These are phyloP conservation scores for Pyrocephalus nanus DNA, from an alignment of 2,797 vertebrate genomes.

Conservation along the genomic window DNA sequence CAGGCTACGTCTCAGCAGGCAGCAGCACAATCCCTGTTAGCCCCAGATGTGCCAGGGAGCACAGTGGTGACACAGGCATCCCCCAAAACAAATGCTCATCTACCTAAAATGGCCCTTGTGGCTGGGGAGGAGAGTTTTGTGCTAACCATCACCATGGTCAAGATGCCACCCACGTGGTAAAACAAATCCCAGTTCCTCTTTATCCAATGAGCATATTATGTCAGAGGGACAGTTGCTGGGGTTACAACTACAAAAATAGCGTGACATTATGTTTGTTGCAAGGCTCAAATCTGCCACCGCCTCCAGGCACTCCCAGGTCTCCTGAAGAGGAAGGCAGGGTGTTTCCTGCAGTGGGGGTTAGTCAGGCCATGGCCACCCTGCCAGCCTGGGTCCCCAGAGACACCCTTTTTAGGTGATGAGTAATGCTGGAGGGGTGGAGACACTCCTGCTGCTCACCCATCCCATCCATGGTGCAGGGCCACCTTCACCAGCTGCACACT, in stretches of 20 bases:
- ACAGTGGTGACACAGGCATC: background rate
- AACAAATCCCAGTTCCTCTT: conserved; percentile 43
- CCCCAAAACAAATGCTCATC: background rate
- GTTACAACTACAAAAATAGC: conserved; percentile 28
- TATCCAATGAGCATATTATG: background rate
- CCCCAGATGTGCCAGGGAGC: background rate
- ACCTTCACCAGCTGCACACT: background rate
- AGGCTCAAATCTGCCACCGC: background rate
- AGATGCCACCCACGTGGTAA: background rate
- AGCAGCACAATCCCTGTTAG: background rate
- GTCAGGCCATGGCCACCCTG: background rate
- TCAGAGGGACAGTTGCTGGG: conserved; percentile 4
- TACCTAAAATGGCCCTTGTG: background rate
- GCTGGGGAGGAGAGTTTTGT: background rate
- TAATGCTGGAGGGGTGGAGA: background rate
- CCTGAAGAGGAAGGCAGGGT: background rate
- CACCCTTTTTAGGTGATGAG: background rate
- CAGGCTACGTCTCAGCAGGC: background rate
- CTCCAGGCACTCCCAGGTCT: background rate
- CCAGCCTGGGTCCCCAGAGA: background rate
- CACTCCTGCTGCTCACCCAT: background rate
- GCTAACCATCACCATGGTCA: background rate
- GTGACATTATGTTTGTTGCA: background rate
- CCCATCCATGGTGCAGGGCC: background rate
- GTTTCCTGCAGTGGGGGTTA: background rate